These are phyloP conservation scores for Vanacampus margaritifer DNA, from an alignment of 2,113 vertebrate species.

Conservation along the genomic window DNA sequence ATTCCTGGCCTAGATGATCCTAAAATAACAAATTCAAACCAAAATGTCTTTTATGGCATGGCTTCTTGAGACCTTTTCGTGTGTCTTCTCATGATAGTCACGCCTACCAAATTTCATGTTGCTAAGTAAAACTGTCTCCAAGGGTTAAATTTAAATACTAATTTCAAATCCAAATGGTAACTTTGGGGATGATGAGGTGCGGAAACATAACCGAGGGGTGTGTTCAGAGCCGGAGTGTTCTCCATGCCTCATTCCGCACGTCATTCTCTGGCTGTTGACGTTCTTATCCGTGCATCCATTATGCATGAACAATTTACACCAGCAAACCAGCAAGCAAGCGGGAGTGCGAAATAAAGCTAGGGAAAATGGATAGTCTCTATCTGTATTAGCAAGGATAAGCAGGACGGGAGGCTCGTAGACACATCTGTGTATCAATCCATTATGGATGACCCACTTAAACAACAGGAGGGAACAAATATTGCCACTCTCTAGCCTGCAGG, in stretches of 20 bases:
- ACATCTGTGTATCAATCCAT: slow-evolving; percentile 30
- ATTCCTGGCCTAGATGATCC: too few relatives aligned
- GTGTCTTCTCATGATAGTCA: neutral
- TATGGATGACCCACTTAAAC: slow-evolving; percentile 40
- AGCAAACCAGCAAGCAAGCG: slow-evolving; percentile 13
- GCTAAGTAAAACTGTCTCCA: neutral
- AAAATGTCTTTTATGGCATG: neutral
- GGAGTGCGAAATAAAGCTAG: neutral
- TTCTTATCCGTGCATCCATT: slow-evolving; percentile 47
- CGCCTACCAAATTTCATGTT: neutral
- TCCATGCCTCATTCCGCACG: neutral
- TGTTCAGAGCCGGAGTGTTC: slow-evolving; percentile 9
- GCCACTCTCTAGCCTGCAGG: slow-evolving; percentile 23
- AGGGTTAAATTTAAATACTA: neutral
- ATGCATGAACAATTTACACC: slow-evolving; percentile 61
- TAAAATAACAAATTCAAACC: neutral
- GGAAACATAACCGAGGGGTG: neutral
- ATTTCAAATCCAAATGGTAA: slow-evolving; percentile 6
- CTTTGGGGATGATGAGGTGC: slow-evolving; percentile 2
- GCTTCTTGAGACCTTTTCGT: neutral
- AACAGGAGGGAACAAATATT: slow-evolving; percentile 6
- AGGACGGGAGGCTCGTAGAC: slow-evolving; percentile 30
- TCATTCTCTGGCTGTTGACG: slow-evolving; percentile 10
- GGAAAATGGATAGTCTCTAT: slow-evolving; percentile 23
- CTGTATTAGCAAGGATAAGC: slow-evolving; percentile 35